Conservation (phyloP, 2,888 invertebrate genomes). For the Plebejus melissa region DNA sequence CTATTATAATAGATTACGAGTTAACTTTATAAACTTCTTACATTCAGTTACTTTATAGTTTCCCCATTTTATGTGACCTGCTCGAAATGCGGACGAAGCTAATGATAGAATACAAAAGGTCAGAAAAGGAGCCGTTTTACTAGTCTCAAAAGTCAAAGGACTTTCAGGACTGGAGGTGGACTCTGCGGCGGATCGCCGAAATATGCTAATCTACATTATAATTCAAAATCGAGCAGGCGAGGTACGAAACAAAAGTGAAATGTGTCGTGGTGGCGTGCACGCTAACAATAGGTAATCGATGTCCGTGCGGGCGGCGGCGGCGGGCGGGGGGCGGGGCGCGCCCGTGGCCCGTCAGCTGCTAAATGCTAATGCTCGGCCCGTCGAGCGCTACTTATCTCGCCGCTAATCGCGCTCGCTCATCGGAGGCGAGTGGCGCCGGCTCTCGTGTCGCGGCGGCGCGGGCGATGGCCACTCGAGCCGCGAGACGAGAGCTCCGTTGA, state of each 20-base stretch:
- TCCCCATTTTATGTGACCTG: background rate
- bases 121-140: no score
- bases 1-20: no score
- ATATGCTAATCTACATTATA: background rate
- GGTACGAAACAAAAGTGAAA: constrained; percentile 6
- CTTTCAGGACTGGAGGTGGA: background rate
- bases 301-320: background rate
- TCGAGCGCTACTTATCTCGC: background rate
- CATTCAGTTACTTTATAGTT: background rate
- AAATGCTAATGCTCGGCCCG: background rate
- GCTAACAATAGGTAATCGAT: constrained; percentile 17
- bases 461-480: constrained; percentile 7
- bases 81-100: no score
- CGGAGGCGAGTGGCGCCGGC: background rate
- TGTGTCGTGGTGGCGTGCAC: background rate
- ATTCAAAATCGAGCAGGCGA: background rate
- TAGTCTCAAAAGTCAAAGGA: no score
- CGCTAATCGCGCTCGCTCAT: background rate
- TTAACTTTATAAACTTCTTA: background rate
- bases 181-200: background rate
- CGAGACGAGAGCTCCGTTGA: background rate
- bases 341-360: background rate
- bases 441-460: background rate
- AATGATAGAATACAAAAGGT: no score
- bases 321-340: background rate